These are phyloP conservation scores for Pterostichus madidus DNA, from an alignment of 2,888 invertebrate genomes.

Conservation along the genomic window DNA sequence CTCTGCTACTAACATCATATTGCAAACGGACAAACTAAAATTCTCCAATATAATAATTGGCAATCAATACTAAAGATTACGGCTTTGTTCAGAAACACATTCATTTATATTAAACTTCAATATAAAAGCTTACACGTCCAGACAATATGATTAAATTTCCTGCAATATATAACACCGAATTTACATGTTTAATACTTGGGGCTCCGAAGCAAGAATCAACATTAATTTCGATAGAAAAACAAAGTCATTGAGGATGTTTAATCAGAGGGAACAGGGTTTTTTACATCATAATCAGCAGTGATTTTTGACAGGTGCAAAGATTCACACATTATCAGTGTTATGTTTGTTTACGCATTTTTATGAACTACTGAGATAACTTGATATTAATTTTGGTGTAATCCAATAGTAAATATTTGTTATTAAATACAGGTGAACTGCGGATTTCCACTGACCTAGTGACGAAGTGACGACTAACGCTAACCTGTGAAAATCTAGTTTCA, in stretches of 20 bases:
- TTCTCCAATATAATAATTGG: constrained; percentile 26
- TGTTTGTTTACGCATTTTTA: constrained; percentile 35
- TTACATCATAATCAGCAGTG: constrained; percentile 33
- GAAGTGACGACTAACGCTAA: too few species aligned
- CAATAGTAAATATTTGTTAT: constrained; percentile 18
- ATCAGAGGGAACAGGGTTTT: constrained; percentile 20
- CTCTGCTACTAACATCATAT: too few species aligned
- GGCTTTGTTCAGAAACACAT: constrained; percentile 17
- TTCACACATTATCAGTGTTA: constrained; percentile 20
- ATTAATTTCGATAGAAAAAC: constrained; percentile 10
- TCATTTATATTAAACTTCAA: constrained; percentile 32
- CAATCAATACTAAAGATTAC: constrained; percentile 15
- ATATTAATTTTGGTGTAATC: constrained; percentile 40
- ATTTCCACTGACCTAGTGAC: background rate
- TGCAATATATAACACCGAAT: constrained; percentile 1
- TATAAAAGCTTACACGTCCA: constrained; percentile 24
- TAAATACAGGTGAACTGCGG: background rate
- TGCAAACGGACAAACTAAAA: background rate
- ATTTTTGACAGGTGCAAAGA: constrained; percentile 9
- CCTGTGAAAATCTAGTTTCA: too few species aligned
- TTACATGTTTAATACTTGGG: constrained; percentile 12
- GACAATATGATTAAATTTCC: constrained; percentile 25
- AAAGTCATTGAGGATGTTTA: constrained; percentile 14
- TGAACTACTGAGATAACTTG: constrained; percentile 21
- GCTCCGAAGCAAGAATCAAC: background rate